Conservation (phyloP, 2,797 vertebrate genomes). For the Chromis chromis region DNA sequence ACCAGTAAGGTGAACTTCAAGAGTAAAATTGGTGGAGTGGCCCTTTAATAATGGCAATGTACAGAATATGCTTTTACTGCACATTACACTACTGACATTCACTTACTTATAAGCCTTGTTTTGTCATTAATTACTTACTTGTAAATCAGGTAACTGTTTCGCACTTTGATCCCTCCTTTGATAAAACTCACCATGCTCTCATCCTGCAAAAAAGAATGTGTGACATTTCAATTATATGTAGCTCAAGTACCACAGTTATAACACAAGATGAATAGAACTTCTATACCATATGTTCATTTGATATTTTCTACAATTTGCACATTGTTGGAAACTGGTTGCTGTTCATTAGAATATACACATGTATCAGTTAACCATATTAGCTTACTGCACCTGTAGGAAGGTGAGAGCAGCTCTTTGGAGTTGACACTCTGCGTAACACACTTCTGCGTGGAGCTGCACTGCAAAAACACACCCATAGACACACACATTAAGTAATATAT, state of each 20-base stretch:
- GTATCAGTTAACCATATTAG: too few relatives aligned
- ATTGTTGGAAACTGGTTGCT: not conserved
- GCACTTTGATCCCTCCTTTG: constrained; percentile 91
- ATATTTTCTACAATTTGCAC: not conserved
- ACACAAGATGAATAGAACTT: too few relatives aligned
- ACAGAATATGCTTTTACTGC: too few relatives aligned
- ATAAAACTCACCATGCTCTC: constrained; percentile 92
- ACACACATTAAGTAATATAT: constrained; percentile 5
- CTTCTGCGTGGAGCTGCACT: constrained; percentile 90
- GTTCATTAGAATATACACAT: not conserved
- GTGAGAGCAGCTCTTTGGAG: constrained; percentile 90
- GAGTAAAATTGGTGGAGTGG: too few relatives aligned
- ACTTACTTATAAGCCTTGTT: not conserved
- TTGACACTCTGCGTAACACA: constrained; percentile 89
- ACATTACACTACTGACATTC: too few relatives aligned
- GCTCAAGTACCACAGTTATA: not conserved
- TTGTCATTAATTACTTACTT: constrained; percentile 80
- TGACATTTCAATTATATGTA: too few relatives aligned
- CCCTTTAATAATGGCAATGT: too few relatives aligned
- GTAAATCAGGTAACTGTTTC: constrained; percentile 91
- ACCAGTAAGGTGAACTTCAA: too few relatives aligned
- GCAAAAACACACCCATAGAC: constrained; percentile 59
- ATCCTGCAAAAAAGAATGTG: constrained; percentile 76
- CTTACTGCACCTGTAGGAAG: constrained; percentile 86
- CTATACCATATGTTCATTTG: not conserved